Base-by-base conservation (phyloP, 2,797 vertebrate species). In the Myotis pilosus region DNA sequence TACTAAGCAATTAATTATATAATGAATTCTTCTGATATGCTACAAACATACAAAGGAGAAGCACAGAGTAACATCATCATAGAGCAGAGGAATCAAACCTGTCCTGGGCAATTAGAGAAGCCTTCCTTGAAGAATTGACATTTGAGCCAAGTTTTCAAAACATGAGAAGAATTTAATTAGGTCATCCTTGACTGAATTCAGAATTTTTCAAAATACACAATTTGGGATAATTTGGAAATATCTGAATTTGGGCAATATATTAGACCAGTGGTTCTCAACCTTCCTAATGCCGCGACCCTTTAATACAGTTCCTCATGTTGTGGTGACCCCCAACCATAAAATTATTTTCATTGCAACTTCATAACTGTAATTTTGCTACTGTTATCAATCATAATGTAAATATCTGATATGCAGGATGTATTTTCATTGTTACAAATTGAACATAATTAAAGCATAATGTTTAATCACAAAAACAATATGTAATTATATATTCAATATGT, bases 41-140 rank as follows among this genome's bases (percentile, higher is more conserved):
- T 76, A 74, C 76, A 80, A 80, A n/a, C 7, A 10, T 47, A 85
- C 83, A 84, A 86, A 79, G 12, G 6, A 84, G 41, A 96, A 47
- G 22, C 6, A 41, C 0, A 62, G 44, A 62, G 64, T 55, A 82
- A 36, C 66, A 87, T 33, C 22, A 72, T 13, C 23, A 84, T 28
- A 69, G 2, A 51, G 57, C 49, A 78, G n/a, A 89, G 64, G 74
- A 80, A 36, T 62, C 17, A 2, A 47, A 72, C 51, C 87, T 75
- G 57, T 30, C 69, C 33, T 30, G 17, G 60, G 23, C 51, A 75
- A 80, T 10, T 25, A 84, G 64, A 87, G 49, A 84, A 78, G 84
- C 20, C 74, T 87, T 96, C 84, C 93, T 82, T 80, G 3, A 95
- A 86, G 69, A 90, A 75, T 41, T 51, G 81, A 86, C 74, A 91